phyloP scores from a whole-genome alignment of 2,113 vertebrate species.

The Oxyura jamaicensis region DNA sequence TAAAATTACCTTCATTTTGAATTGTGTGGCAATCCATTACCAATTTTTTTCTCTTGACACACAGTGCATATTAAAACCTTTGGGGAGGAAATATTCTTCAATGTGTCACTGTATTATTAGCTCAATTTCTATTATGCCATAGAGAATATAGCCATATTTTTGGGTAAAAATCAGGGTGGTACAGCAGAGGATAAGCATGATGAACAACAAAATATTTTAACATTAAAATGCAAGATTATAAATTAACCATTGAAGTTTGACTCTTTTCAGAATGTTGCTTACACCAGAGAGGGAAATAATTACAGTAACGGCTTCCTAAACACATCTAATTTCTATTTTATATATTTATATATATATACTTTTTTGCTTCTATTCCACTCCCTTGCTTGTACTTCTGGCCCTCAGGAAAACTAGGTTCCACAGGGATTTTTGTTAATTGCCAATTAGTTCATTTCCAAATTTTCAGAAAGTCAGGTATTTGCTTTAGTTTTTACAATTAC shows the following conservation, averaged over 20 bases:
- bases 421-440: background rate
- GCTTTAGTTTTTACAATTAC: background rate
- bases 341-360: too few species aligned
- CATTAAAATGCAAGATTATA: background rate
- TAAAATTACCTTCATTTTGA: background rate
- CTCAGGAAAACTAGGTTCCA: background rate
- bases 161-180: constrained; percentile 27
- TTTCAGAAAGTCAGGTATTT: background rate
- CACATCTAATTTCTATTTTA: too few species aligned
- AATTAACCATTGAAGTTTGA: background rate
- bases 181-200: background rate
- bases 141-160: background rate
- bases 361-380: background rate
- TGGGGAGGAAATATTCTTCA: background rate
- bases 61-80: background rate
- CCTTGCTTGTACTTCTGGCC: background rate
- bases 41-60: background rate
- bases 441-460: background rate
- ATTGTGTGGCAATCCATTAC: background rate
- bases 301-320: background rate
- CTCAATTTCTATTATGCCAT: constrained; percentile 16
- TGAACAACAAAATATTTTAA: background rate
- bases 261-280: background rate
- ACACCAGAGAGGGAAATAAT: background rate
- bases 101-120: constrained; percentile 1